phyloP scores from a whole-genome alignment of 1,140 invertebrate genomes.

The Cyrtorhinus lividipennis region DNA sequence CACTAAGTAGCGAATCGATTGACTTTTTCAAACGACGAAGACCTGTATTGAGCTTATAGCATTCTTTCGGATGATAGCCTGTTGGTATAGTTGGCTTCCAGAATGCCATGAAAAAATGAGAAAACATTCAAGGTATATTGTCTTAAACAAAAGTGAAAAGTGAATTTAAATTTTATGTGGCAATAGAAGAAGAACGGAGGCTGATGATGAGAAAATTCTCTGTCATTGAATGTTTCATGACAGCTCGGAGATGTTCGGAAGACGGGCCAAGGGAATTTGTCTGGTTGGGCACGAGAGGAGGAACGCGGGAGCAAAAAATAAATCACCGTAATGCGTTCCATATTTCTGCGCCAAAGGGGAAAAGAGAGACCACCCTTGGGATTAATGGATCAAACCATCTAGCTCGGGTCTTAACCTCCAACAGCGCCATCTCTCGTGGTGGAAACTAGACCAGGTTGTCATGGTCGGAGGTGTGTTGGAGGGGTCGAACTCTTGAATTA shows the following conservation, averaged over 20 bases:
- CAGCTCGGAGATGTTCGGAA: neutral
- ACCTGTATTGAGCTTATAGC: too few relatives aligned
- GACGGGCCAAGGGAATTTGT: neutral
- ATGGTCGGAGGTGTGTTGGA: neutral
- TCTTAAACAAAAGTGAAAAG: too few relatives aligned
- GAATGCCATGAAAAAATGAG: too few relatives aligned
- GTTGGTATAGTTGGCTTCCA: too few relatives aligned
- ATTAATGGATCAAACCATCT: neutral
- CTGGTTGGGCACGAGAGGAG: neutral
- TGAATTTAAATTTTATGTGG: too few relatives aligned
- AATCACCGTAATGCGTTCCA: neutral
- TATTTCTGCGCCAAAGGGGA: neutral
- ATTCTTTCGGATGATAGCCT: too few relatives aligned
- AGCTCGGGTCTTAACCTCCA: neutral
- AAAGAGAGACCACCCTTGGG: neutral
- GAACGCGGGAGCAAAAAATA: neutral
- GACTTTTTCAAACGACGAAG: too few relatives aligned
- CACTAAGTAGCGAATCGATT: too few relatives aligned
- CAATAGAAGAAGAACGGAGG: too few relatives aligned
- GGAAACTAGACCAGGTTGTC: neutral
- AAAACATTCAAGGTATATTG: too few relatives aligned
- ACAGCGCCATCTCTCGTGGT: neutral
- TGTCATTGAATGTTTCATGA: too few relatives aligned
- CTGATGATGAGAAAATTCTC: too few relatives aligned
- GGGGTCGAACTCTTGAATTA: neutral